Evolutionary conservation across 2,888 invertebrate species (phyloP), one percentile per base, ranked within the genome.

Genomic region (Ganaspis brasiliensis): DNA sequence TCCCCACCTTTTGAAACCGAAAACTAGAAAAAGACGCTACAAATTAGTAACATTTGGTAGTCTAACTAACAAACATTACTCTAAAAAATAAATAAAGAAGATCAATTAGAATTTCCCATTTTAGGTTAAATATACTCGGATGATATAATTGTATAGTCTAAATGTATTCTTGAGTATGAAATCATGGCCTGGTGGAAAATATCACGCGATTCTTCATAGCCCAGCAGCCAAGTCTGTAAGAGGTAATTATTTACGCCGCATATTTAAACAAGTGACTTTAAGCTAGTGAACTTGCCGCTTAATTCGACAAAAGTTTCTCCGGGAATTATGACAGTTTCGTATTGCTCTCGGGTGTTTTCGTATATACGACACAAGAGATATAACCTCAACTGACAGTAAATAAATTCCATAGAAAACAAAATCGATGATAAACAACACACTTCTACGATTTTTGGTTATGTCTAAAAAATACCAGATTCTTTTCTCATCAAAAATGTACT

Each of bases 181-280:
- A 63, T 26, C 61, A 31, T 52, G 52, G 40, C 26, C 31, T 70
- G 52, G 19, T 74, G 31, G 49, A 49, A 71, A 71, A 71, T 52
- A 45, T 49, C 24, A 31, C 45, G 52, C 40, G 31, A 71, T 31
- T 31, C 31, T 71, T 71, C 31, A 24, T 49, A 45, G 10, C 26
- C n/a, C 52, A 14, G 49, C 16, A 26, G 57, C n/a, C 45, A 59
- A 59, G 2, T 59, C 31, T 26, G 31, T 26, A 59, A 59, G 57
- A 59, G 31, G 57, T 59, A 59, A 59, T 59, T 59, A 59, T 59
- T 59, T 59, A 59, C 57, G 57, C 57, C 57, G 57, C 57, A 59
- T 59, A 59, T 31, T 59, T 31, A 59, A 59, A 59, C 57, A 59
- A 31, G 57, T 6, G 57, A 59, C 57, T 59, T 59, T 59, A 59